Base-by-base conservation (phyloP, 2,797 vertebrate genomes). In the Tapera naevia region DNA sequence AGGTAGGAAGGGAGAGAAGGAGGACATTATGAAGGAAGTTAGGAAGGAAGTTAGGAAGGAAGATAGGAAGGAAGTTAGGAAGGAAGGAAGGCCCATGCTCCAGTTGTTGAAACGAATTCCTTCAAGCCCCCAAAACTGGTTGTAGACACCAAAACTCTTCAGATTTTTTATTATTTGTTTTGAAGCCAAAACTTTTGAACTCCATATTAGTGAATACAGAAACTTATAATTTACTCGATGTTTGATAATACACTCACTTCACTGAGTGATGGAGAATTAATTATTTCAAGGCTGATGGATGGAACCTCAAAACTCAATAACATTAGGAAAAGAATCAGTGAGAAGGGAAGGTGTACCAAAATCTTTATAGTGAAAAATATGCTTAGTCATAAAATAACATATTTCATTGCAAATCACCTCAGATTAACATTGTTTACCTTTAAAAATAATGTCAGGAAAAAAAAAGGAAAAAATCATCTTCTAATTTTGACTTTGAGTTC, bases 241-340 rank as follows among this genome's bases (percentile, higher is more conserved):
- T 75, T 69, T 93, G 66, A 75, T 87, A 89, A 61, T 46, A 89
- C 41, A 82, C 8, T 82, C 19, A 16, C 21, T 89, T 72, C 78
- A 21, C 25, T 69, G 51, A 73, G 23, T 50, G 69, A 57, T 66
- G 27, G 46, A 48, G 37, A 69, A 75, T 35, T 9, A 91, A 70
- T 75, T 21, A 67, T 82, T 70, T 87, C 51, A 82, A 62, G 17
- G 15, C 23, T 62, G 45, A 23, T 70, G 13, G 21, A 22, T 60
- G 17, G 50, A 46, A 64, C 13, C 9, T 66, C 7, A 83, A 83
- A 86, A 76, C n/a, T 73, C 43, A 54, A 18, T 10, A 72, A 87
- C 79, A 80, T 61, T n/a, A 50, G 25, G 15, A 11, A n/a, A 84
- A 84, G 37, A 85, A 19, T 48, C 33, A 9, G 4, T 69, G 37